These are phyloP conservation scores for Mus spicilegus DNA, from an alignment of 2,113 vertebrate species.

Conservation along the genomic window DNA sequence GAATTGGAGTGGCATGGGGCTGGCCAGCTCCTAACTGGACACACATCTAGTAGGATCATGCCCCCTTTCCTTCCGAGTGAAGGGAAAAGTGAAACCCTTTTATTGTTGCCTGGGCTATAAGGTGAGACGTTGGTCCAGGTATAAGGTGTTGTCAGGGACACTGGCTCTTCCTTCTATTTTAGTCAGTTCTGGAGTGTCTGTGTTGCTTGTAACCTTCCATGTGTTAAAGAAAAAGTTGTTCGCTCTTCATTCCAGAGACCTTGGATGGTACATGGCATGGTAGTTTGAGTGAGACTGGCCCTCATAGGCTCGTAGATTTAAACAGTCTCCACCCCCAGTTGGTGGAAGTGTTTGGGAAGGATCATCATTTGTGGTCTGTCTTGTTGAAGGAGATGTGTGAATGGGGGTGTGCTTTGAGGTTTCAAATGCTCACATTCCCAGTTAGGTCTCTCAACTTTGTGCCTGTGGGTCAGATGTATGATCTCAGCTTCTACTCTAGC, in stretches of 20 bases:
- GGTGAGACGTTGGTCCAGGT: not conserved
- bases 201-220: not conserved
- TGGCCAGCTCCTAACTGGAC: not conserved
- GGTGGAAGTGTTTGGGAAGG: not conserved
- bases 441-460: not conserved
- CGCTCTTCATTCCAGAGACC: not conserved
- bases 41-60: not conserved
- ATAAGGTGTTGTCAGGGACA: not conserved
- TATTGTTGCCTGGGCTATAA: not conserved
- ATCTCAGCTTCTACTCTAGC: not conserved
- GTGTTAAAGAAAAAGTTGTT: not conserved
- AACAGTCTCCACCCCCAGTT: not conserved
- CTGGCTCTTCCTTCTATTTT: not conserved
- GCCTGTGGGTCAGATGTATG: not conserved
- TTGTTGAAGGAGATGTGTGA: not conserved
- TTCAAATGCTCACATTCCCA: not conserved
- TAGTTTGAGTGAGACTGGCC: not conserved
- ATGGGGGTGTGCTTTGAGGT: not conserved
- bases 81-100: not conserved
- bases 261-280: not conserved
- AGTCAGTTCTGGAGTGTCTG: not conserved
- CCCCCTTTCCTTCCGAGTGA: not conserved
- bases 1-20: not conserved
- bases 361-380: not conserved
- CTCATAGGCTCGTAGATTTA: not conserved